These are phyloP conservation scores for Scortum barcoo DNA, from an alignment of 2,113 vertebrate genomes.

Conservation along the genomic window DNA sequence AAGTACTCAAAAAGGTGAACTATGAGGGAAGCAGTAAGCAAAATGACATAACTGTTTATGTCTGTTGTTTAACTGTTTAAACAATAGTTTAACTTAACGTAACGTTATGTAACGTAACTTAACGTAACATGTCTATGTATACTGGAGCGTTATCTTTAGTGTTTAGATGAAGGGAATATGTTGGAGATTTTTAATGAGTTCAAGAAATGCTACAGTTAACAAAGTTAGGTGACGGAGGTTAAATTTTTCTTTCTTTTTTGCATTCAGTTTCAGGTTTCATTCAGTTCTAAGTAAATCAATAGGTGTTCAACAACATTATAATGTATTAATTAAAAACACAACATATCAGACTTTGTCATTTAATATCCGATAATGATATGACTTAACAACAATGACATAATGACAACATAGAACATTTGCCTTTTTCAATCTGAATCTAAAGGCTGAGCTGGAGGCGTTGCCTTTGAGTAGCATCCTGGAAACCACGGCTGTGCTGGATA, in stretches of 20 bases:
- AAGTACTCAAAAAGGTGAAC: too few relatives aligned
- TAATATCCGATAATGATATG: too few relatives aligned
- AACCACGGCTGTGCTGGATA: conserved; percentile 80
- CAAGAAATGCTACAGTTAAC: background rate
- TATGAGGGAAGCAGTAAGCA: too few relatives aligned
- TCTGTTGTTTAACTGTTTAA: too few relatives aligned
- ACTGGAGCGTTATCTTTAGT: background rate
- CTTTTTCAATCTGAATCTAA: conserved; percentile 4
- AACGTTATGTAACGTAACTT: too few relatives aligned
- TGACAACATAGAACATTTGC: background rate
- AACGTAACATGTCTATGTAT: too few relatives aligned
- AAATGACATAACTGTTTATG: too few relatives aligned
- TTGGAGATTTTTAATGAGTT: background rate
- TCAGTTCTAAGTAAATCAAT: background rate
- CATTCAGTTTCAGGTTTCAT: background rate
- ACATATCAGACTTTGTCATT: background rate
- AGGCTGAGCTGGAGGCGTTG: conserved; percentile 90
- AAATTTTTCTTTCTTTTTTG: too few relatives aligned
- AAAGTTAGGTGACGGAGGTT: background rate
- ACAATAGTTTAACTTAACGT: too few relatives aligned
- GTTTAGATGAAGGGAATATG: background rate
- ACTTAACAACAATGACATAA: too few relatives aligned
- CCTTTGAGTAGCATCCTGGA: conserved; percentile 80
- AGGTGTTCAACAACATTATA: background rate
- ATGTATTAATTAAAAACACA: background rate